Base-by-base conservation (phyloP, 1,140 invertebrate species). In the Lasaia peninsularis region DNA sequence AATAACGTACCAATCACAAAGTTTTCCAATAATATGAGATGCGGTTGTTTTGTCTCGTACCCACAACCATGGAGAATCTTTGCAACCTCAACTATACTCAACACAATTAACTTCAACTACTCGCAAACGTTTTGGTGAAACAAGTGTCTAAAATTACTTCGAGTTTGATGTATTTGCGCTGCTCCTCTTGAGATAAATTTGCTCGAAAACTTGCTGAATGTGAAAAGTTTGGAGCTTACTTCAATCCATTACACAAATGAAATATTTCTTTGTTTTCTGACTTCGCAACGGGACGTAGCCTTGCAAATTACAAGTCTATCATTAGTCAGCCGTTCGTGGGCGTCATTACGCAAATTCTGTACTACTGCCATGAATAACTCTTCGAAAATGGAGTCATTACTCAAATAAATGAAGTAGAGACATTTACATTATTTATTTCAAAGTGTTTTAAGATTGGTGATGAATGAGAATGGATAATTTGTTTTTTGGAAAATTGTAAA, bases 261-360 rank as follows among this genome's bases (percentile, higher is more conserved):
- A 86, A 88, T 88, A 86, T 86, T 86, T 86, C 83, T 88, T 88
- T 88, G 86, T 88, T 88, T 88, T 86, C 80, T 76, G 80, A 68
- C 73, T 86, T 69, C 68, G 69, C 62, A 63, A 73, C 63, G 73
- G 69, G 68, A 67, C 56, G 61, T 67, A 68, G 76, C 78, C 75
- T 83, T 81, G 83, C 78, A 82, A 80, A 83, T 81, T 76, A 76
- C 64, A 78, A 82, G 76, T 84, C 77, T 71, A 67, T 71, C 73
- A 81, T 81, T 76, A 80, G 63, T 60, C 62, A 58, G 33, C 35
- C 35, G 60, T 60, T 66, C 57, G 51, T 65, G 58, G 52, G 54
- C 59, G 55, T 60, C 54, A 40, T 62, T 64, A 56, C 50, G 50
- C 32, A 33, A 50, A 54, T 28, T 35, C 56, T 32, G 28, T 59